Base-by-base conservation (phyloP, 2,113 vertebrate genomes). In the Actenoides lindsayi region DNA sequence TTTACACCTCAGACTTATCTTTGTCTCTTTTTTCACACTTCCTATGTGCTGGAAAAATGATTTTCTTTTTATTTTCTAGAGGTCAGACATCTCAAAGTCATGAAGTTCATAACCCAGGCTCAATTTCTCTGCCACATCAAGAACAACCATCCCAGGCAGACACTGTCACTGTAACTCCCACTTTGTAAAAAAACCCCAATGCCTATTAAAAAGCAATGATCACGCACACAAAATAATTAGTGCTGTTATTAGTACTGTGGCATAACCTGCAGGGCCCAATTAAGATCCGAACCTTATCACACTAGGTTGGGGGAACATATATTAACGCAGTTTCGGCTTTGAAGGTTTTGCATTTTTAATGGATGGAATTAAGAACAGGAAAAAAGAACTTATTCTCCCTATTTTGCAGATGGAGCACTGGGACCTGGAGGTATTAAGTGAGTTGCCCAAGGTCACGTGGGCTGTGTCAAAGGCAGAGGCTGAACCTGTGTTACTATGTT, bases 291-390 rank as follows among this genome's bases (percentile, higher is more conserved):
- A 91, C 83, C 86, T 78, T 93, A 93, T 91, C 91, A 84, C 0
- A 3, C 62, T 84, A 54, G 19, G 69, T n/a, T 89, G 74, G 80
- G 80, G 77, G 92, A 95, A 90, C 73, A 53, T 79, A 54, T 81
- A 86, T 68, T 94, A 93, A 90, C 1, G 0, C 83, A 59, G 65
- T 77, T 96, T 84, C 1, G 7, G 65, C 90, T 95, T 95, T 97
- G 92, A 96, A 95, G 80, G 83, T 81, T 92, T 95, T 93, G 39
- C 77, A 94, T 92, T 87, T 92, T 91, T 95, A 95, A 90, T 94
- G 39, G 89, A 15, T 53, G 59, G 83, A 93, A 93, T 92, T 95
- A 91, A 89, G 83, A 93, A 79, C 18, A 20, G 83, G 69, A 20
- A 78, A 96, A 93, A 76, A 17, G 41, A 94, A 87, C 25, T 89